phyloP scores from a whole-genome alignment of 2,888 invertebrate genomes.

The Rotaria macrura region DNA sequence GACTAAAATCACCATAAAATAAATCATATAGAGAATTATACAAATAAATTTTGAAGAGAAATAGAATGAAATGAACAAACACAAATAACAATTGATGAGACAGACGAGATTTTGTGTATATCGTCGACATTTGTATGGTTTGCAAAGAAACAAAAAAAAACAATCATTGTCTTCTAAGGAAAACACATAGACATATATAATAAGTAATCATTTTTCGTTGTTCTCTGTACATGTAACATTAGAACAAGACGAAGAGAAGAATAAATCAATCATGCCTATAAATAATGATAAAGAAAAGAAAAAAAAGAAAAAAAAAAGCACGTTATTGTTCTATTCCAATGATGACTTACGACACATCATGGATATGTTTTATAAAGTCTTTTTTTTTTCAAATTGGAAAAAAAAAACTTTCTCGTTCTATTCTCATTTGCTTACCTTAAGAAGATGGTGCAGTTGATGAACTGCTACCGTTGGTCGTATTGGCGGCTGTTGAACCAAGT shows the following conservation, averaged over 20 bases:
- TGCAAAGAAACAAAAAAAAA: background rate
- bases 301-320: background rate
- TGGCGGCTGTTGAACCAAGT: background rate
- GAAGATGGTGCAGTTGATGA: background rate
- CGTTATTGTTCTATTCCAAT: background rate
- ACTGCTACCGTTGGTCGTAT: background rate
- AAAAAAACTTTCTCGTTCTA: background rate
- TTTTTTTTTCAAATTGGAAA: background rate
- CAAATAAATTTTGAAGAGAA: constrained; percentile 3
- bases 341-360: background rate
- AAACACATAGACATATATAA: background rate
- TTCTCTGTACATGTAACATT: background rate
- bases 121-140: background rate
- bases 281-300: background rate
- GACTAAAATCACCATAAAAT: background rate
- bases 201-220: background rate
- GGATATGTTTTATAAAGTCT: background rate
- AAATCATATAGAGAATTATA: background rate
- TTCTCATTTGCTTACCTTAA: background rate
- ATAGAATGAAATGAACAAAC: background rate
- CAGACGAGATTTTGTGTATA: background rate
- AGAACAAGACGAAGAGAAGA: background rate
- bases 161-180: background rate
- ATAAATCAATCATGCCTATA: background rate
- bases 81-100: constrained; percentile 1